phyloP scores from a whole-genome alignment of 37 sponge, comb jelly and placozoan genomes.

The Theonella swinhoei region DNA sequence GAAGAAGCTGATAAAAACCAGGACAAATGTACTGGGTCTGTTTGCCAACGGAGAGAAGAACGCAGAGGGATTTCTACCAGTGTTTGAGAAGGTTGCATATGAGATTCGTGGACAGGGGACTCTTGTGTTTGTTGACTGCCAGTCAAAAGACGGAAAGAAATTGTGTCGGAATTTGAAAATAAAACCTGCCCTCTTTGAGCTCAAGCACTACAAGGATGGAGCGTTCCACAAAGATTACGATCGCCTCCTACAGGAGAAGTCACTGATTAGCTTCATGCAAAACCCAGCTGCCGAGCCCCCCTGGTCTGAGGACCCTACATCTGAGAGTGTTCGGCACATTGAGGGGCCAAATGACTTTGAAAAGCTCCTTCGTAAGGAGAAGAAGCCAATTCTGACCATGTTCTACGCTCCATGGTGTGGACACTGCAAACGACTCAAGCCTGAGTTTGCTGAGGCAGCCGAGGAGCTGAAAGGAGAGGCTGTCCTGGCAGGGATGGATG shows the following conservation, averaged over 20 bases:
- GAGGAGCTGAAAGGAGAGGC: slow-evolving; percentile 65
- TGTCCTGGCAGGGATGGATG: slow-evolving; percentile 90
- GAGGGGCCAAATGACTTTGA: slow-evolving; percentile 50
- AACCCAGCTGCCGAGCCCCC: slow-evolving; percentile 88
- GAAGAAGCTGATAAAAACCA: slow-evolving; percentile 85
- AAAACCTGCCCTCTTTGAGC: slow-evolving; percentile 21
- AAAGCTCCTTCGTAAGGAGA: slow-evolving; percentile 67
- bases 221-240: slow-evolving; percentile 93
- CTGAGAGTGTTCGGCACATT: slow-evolving; percentile 79
- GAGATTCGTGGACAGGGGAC: slow-evolving; percentile 78
- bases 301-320: slow-evolving; percentile 89
- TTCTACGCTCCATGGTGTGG: slow-evolving; percentile 99
- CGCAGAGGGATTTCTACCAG: slow-evolving; percentile 27
- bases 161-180: slow-evolving; percentile 89
- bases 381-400: slow-evolving; percentile 83
- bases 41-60: slow-evolving; percentile 52
- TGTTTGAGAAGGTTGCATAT: slow-evolving; percentile 66
- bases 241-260: slow-evolving; percentile 57
- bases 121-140: slow-evolving; percentile 77
- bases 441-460: slow-evolving; percentile 89
- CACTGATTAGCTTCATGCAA: slow-evolving; percentile 76
- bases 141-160: slow-evolving; percentile 59
- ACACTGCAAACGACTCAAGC: slow-evolving; percentile 90
- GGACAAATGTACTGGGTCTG: slow-evolving; percentile 75
- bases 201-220: slow-evolving; percentile 91